Evolutionary conservation across 2,797 vertebrate species (phyloP).

Genomic region (Pterois miles): DNA sequence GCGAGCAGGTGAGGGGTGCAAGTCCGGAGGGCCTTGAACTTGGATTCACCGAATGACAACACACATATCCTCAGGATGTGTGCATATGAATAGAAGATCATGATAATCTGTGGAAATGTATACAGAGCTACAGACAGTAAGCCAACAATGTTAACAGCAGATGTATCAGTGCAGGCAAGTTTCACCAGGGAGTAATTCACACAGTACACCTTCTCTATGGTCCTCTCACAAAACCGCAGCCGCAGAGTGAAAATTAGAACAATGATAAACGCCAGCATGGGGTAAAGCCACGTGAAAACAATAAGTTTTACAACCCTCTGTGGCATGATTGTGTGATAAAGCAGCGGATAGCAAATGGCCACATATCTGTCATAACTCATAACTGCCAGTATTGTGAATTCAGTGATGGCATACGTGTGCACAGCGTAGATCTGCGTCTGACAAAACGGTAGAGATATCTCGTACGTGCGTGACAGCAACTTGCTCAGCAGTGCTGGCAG

Average conservation of each 20-base stretch:
- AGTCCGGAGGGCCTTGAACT: slow-evolving; percentile 63
- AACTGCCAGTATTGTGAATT: slow-evolving; percentile 67
- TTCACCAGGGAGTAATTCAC: slow-evolving; percentile 53
- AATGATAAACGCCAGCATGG: slow-evolving; percentile 43
- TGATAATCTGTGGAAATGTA: slow-evolving; percentile 40
- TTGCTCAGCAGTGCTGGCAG: slow-evolving; percentile 54
- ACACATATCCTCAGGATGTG: slow-evolving; percentile 64
- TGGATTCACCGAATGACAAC: slow-evolving; percentile 32
- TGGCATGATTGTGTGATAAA: slow-evolving; percentile 63
- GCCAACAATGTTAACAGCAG: slow-evolving; percentile 42
- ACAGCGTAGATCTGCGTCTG: slow-evolving; percentile 59
- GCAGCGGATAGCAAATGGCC: slow-evolving; percentile 66
- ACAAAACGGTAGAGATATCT: slow-evolving; percentile 50
- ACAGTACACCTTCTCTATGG: slow-evolving; percentile 63
- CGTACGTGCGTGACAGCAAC: slow-evolving; percentile 31
- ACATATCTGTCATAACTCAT: slow-evolving; percentile 73
- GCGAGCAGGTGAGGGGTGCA: slow-evolving; percentile 63
- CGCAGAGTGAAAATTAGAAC: slow-evolving; percentile 41
- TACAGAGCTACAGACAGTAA: slow-evolving; percentile 24
- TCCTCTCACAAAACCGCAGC: slow-evolving; percentile 46
- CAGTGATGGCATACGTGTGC: slow-evolving; percentile 61
- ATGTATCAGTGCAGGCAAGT: slow-evolving; percentile 56
- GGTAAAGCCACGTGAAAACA: slow-evolving; percentile 60
- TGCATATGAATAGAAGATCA: slow-evolving; percentile 63
- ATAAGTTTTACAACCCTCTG: slow-evolving; percentile 47